These are phyloP conservation scores for Therioaphis trifolii DNA, from an alignment of 2,888 invertebrate species.

Conservation along the genomic window DNA sequence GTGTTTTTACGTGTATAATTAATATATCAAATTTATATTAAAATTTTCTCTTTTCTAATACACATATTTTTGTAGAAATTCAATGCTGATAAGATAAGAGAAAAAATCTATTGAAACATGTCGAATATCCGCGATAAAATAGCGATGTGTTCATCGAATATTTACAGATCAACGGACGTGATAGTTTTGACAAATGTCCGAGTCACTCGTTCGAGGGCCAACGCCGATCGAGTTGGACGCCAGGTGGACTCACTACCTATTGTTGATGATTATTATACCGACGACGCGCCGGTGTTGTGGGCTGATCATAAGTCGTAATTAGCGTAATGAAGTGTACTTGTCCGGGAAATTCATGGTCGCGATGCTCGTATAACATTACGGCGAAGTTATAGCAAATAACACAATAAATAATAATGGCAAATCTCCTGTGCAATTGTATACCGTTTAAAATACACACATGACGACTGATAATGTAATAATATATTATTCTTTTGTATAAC, in stretches of 20 bases:
- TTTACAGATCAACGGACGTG: too few relatives aligned
- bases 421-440: background rate
- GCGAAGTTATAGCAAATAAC: background rate
- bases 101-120: too few relatives aligned
- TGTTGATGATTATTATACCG: background rate
- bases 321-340: conserved; percentile 43
- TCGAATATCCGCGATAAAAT: too few relatives aligned
- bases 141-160: too few relatives aligned
- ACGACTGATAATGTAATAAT: too few relatives aligned
- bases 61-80: background rate
- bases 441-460: too few relatives aligned
- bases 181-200: too few relatives aligned
- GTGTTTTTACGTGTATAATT: background rate
- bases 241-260: background rate
- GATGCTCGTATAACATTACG: background rate
- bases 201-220: background rate
- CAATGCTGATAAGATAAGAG: background rate
- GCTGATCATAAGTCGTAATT: background rate
- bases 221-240: background rate
- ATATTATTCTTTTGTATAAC: too few relatives aligned
- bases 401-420: background rate
- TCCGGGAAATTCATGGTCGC: conserved; percentile 25
- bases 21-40: background rate
- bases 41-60: background rate
- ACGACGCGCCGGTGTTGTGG: background rate